Percentiles rank a stretch among this genome's conserved stretches.
Evolutionary conservation across 2,797 vertebrate genomes (phyloP).

Genomic region (Scleropages formosus): DNA sequence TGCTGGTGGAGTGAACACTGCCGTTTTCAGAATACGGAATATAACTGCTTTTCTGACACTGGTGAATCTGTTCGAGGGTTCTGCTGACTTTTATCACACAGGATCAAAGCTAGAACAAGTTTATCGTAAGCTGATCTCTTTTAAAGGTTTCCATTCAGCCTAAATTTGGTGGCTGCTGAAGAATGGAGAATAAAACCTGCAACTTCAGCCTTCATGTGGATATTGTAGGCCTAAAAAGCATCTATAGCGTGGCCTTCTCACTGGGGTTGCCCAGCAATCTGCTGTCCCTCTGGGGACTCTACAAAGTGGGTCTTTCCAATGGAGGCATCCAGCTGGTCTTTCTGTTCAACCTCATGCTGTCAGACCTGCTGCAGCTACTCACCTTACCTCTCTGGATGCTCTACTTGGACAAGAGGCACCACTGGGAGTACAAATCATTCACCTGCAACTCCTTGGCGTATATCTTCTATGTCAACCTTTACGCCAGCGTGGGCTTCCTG

Average conservation of each 20-base stretch:
- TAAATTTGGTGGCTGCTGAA: not conserved
- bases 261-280: slow-evolving; percentile 75
- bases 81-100: too few relatives aligned
- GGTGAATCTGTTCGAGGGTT: too few relatives aligned
- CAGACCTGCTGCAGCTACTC: slow-evolving; percentile 73
- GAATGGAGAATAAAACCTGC: slow-evolving; percentile 54
- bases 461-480: slow-evolving; percentile 73
- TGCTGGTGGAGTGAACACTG: too few relatives aligned
- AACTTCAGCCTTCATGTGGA: slow-evolving; percentile 67
- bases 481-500: slow-evolving; percentile 72
- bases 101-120: too few relatives aligned
- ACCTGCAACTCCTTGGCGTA: slow-evolving; percentile 74
- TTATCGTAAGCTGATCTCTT: not conserved
- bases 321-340: slow-evolving; percentile 70
- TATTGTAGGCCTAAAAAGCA: slow-evolving; percentile 65
- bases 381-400: slow-evolving; percentile 75
- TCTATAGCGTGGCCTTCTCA: slow-evolving; percentile 71
- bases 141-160: not conserved
- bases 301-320: slow-evolving; percentile 66
- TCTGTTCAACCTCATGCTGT: slow-evolving; percentile 73
- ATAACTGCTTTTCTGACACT: too few relatives aligned
- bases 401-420: slow-evolving; percentile 63
- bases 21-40: too few relatives aligned
- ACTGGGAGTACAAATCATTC: slow-evolving; percentile 60
- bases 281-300: slow-evolving; percentile 74